Percentiles rank a stretch among this genome's conserved stretches.
Evolutionary conservation across 2,888 invertebrate genomes (phyloP).

Genomic region (Vesta saturnalis): DNA sequence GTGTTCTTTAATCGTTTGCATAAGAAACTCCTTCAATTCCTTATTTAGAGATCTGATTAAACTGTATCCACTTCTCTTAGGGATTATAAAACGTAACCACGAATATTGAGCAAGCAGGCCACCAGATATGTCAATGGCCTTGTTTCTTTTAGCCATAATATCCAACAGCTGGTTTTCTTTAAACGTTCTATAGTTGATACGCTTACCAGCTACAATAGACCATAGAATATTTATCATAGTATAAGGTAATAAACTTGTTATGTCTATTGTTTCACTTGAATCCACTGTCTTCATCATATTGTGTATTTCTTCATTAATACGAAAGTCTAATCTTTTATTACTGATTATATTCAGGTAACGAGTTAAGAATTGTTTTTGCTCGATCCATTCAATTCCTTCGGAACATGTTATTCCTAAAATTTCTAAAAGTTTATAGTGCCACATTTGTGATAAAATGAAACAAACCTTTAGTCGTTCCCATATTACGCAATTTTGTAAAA

Average conservation of each 20-base stretch:
- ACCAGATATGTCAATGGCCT: slow-evolving; percentile 62
- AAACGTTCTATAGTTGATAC: slow-evolving; percentile 61
- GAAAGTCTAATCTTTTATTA: no score
- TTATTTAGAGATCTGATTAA: slow-evolving; percentile 67
- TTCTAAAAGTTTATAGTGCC: no score
- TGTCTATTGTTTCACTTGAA: no score
- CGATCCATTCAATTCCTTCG: slow-evolving; percentile 67
- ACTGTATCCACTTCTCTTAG: slow-evolving; percentile 70
- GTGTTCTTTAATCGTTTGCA: slow-evolving; percentile 69
- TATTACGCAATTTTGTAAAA: slow-evolving; percentile 70
- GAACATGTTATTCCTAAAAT: slow-evolving; percentile 70
- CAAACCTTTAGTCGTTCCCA: no score
- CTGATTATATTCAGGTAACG: no score
- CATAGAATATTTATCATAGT: slow-evolving; percentile 77
- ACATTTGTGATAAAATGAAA: no score
- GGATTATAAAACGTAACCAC: slow-evolving; percentile 71
- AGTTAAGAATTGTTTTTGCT: slow-evolving; percentile 65
- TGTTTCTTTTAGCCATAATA: slow-evolving; percentile 63
- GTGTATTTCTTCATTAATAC: no score
- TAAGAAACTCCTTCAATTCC: slow-evolving; percentile 66
- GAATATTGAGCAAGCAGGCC: slow-evolving; percentile 66
- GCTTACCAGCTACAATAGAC: slow-evolving; percentile 65
- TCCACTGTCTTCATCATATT: no score
- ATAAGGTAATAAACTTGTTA: no score
- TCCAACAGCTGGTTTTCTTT: slow-evolving; percentile 60